Evolutionary conservation across 2,797 vertebrate species (phyloP).

Genomic region (Pterois miles): DNA sequence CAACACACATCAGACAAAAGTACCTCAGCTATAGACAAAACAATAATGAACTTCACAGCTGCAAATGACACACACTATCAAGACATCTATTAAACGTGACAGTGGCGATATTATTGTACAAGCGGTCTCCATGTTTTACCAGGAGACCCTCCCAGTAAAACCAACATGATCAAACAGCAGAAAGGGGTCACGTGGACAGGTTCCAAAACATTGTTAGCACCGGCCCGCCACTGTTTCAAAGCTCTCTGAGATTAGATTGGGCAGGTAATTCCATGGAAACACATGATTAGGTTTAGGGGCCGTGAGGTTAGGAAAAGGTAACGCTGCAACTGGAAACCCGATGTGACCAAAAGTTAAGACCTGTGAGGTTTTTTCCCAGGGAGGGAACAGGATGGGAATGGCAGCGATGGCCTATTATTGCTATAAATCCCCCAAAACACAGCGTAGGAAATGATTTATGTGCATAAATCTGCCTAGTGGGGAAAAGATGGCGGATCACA

Average conservation of each 20-base stretch:
- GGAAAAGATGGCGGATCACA: slow-evolving; percentile 76
- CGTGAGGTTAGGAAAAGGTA: slow-evolving; percentile 75
- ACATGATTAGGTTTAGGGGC: slow-evolving; percentile 73
- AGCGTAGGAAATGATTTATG: slow-evolving; percentile 86
- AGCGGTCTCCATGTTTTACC: slow-evolving; percentile 73
- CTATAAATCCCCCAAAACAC: slow-evolving; percentile 83
- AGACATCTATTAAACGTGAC: slow-evolving; percentile 75
- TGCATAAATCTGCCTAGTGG: slow-evolving; percentile 80
- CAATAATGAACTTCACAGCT: slow-evolving; percentile 57
- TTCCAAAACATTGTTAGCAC: slow-evolving; percentile 76
- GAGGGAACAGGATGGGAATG: slow-evolving; percentile 83
- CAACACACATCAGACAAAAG: background rate
- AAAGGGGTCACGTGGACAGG: slow-evolving; percentile 68
- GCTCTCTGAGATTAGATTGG: slow-evolving; percentile 64
- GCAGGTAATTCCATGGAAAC: slow-evolving; percentile 77
- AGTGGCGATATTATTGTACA: slow-evolving; percentile 75
- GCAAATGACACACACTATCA: slow-evolving; percentile 61
- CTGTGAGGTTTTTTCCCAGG: slow-evolving; percentile 80
- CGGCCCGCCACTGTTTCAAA: slow-evolving; percentile 68
- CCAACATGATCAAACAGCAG: slow-evolving; percentile 78
- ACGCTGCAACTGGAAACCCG: slow-evolving; percentile 76
- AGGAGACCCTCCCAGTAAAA: slow-evolving; percentile 78
- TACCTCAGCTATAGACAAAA: slow-evolving; percentile 47
- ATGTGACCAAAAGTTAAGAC: slow-evolving; percentile 82
- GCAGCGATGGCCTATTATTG: slow-evolving; percentile 83